These are phyloP conservation scores for Phaethornis superciliosus DNA, from an alignment of 2,113 vertebrate species.

Conservation along the genomic window DNA sequence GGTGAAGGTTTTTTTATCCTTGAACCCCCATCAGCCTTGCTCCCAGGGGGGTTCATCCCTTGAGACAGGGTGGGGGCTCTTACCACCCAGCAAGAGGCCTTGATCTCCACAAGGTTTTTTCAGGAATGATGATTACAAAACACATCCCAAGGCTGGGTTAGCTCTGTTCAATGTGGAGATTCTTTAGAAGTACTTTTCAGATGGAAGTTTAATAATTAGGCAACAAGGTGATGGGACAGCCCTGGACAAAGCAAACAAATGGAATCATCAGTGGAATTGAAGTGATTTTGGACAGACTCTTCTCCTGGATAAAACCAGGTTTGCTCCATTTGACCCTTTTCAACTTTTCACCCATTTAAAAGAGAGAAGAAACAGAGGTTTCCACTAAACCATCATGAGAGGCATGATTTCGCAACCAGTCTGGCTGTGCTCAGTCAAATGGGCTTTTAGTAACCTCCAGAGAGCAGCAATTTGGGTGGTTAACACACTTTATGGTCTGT, in stretches of 20 bases:
- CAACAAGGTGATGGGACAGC: background rate
- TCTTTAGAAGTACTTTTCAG: background rate
- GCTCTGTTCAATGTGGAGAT: background rate
- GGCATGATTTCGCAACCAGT: background rate
- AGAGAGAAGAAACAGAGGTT: background rate
- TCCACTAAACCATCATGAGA: background rate
- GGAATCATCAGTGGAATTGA: background rate
- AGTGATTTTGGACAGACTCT: background rate
- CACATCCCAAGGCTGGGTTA: background rate
- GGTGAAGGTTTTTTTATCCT: background rate
- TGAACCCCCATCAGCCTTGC: background rate
- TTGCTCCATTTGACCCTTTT: background rate
- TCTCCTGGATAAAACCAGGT: background rate
- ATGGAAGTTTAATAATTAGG: background rate
- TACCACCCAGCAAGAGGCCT: rapidly evolving
- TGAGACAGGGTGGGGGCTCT: background rate
- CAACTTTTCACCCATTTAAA: background rate
- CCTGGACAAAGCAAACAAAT: background rate
- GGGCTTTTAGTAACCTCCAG: conserved; percentile 5
- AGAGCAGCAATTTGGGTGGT: conserved; percentile 31
- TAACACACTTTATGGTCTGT: conserved; percentile 40
- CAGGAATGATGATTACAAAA: background rate
- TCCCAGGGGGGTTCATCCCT: background rate
- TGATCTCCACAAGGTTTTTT: background rate
- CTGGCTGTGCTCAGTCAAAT: background rate